A percentile compares a stretch with the other conserved stretches of the same genome.
These are phyloP conservation scores for Trematocara variabile DNA, from an alignment of 2,113 vertebrate genomes.

Conservation along the genomic window DNA sequence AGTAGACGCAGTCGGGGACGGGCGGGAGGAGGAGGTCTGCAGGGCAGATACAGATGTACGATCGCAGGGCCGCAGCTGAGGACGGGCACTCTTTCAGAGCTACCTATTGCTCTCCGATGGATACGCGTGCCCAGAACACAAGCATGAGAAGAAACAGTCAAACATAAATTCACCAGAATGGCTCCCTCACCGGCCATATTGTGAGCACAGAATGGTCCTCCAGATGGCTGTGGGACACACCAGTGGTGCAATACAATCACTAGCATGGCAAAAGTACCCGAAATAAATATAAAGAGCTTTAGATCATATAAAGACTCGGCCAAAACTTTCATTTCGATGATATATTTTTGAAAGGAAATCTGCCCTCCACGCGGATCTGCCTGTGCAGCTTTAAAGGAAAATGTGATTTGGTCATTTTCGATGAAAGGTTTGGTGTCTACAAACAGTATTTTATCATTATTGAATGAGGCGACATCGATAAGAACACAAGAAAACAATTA, in stretches of 20 bases:
- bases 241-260: constrained; percentile 69
- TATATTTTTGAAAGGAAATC: not conserved
- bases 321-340: constrained; percentile 31
- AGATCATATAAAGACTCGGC: constrained; percentile 37
- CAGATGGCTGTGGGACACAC: constrained; percentile 71
- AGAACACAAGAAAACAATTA: constrained; percentile 14
- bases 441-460: not conserved
- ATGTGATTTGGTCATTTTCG: not conserved
- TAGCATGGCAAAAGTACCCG: constrained; percentile 50
- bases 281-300: constrained; percentile 63
- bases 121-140: constrained; percentile 57
- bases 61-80: constrained; percentile 46
- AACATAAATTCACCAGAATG: constrained; percentile 69
- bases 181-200: constrained; percentile 65
- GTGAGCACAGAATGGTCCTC: constrained; percentile 60
- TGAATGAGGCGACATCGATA: constrained; percentile 22
- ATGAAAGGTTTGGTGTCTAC: not conserved
- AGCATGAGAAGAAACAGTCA: constrained; percentile 60
- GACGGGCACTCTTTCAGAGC: constrained; percentile 50
- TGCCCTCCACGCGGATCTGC: fast-evolving
- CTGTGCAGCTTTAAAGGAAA: not conserved
- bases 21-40: constrained; percentile 26
- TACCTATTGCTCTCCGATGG: constrained; percentile 64
- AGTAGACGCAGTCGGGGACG: constrained; percentile 35
- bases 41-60: constrained; percentile 24